Evolutionary conservation across 2,888 invertebrate genomes (phyloP), one percentile per base, ranked within the genome.

Genomic region (Halictus quadricinctus): DNA sequence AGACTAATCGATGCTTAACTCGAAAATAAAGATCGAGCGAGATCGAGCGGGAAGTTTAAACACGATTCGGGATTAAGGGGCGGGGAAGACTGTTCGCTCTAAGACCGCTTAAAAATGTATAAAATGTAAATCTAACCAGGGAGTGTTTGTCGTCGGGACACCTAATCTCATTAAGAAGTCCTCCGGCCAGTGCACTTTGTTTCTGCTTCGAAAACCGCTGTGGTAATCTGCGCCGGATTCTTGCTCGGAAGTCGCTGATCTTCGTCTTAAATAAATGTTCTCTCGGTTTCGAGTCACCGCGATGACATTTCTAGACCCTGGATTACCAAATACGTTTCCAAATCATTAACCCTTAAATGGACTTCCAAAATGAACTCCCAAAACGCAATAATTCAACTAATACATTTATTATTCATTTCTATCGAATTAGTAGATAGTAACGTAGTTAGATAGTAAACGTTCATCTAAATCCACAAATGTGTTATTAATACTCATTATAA

Each of bases 161-260:
- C 92, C 92, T 94, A 94, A 94, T 94, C 94, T 94, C 94, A 94
- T 94, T 94, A 94, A 94, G 92, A 94, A 94, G 93, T 94, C 94
- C 94, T 93, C 93, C 92, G 79, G 84, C 89, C 87, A 81, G 89
- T 85, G 88, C 89, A 88, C 91, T 89, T 90, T 90, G 87, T 87
- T 83, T 89, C 85, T 88, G 82, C 89, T 90, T 85, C 81, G 82
- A 84, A 90, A 91, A 90, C 89, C 90, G 88, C 90, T 87, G 84
- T 87, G 90, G 93, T 94, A 94, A 94, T 94, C 94, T 94, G 92
- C 85, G 84, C 84, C 90, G 90, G 92, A 92, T 91, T 92, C 92
- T 92, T 92, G 91, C 90, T 91, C 91, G 90, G 88, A 91, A 92
- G 91, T 90, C 92, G 92, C 88, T 93, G 92, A 94, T 94, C 94